Conservation (phyloP, 2,888 invertebrate genomes). For the Ametastegia equiseti region DNA sequence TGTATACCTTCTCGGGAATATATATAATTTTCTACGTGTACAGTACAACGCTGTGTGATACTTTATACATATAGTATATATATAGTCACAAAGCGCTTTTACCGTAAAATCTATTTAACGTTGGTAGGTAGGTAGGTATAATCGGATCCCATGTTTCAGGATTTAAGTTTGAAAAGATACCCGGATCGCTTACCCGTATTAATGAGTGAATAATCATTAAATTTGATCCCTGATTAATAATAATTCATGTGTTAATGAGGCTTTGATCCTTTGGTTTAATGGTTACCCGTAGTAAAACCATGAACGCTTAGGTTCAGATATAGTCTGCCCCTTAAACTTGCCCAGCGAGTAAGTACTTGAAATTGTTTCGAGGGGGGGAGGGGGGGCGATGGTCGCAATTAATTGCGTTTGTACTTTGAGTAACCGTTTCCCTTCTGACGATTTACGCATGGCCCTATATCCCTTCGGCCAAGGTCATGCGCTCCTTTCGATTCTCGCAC, state of each 20-base stretch:
- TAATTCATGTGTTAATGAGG: neutral
- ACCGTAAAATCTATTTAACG: conserved; percentile 12
- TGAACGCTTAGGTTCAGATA: neutral
- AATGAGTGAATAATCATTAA: conserved; percentile 1
- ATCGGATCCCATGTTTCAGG: neutral
- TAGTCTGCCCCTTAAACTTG: neutral
- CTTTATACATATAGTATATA: too few species aligned
- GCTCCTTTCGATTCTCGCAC: neutral
- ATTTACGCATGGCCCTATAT: neutral
- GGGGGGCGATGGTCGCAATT: conserved; percentile 14
- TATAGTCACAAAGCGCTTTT: too few species aligned
- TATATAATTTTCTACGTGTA: conserved; percentile 6
- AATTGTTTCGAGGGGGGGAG: neutral
- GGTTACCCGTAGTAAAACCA: neutral
- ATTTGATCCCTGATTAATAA: conserved; percentile 2
- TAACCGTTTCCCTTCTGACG: neutral
- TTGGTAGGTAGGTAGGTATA: too few species aligned
- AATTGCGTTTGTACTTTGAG: conserved; percentile 12
- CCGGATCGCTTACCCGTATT: neutral
- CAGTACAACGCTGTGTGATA: conserved; percentile 4
- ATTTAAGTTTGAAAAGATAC: neutral
- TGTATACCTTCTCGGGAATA: neutral
- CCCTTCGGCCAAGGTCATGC: neutral
- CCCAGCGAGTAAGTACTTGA: too few species aligned
- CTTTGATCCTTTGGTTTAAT: conserved; percentile 1